Conservation (phyloP, 2,113 vertebrate genomes). For the Varanus komodoensis region DNA sequence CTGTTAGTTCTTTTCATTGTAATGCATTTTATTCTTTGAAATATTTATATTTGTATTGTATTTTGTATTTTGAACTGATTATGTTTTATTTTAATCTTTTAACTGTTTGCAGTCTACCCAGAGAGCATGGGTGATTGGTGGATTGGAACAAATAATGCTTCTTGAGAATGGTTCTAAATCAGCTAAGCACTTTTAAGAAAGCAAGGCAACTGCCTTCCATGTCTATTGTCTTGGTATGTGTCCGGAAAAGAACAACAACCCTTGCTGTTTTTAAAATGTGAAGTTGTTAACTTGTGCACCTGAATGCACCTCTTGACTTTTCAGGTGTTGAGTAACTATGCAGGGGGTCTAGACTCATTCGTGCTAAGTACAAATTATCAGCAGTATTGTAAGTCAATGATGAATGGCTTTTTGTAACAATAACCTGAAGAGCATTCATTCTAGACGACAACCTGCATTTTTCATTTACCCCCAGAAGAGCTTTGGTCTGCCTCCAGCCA, state of each 20-base stretch:
- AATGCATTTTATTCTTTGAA: no score
- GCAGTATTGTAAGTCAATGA: conserved; percentile 20
- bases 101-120: no score
- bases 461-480: conserved; percentile 35
- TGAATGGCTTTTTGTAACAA: conserved; percentile 38
- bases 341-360: conserved; percentile 15
- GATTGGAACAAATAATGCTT: not conserved
- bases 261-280: conserved; percentile 3
- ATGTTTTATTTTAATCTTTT: no score
- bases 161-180: not conserved
- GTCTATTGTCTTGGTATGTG: conserved; percentile 6
- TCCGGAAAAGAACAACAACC: conserved; percentile 22
- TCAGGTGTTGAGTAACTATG: conserved; percentile 13
- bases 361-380: conserved; percentile 37
- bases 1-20: no score
- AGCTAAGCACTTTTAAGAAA: not conserved
- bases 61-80: no score
- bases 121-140: no score
- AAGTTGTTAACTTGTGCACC: conserved; percentile 6
- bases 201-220: not conserved
- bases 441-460: conserved; percentile 7
- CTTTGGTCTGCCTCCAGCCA: conserved; percentile 32
- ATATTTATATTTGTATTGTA: no score
- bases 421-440: conserved; percentile 30
- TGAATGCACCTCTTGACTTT: conserved; percentile 29